Conservation (phyloP, 2,113 vertebrate genomes). For the Geococcyx californianus region DNA sequence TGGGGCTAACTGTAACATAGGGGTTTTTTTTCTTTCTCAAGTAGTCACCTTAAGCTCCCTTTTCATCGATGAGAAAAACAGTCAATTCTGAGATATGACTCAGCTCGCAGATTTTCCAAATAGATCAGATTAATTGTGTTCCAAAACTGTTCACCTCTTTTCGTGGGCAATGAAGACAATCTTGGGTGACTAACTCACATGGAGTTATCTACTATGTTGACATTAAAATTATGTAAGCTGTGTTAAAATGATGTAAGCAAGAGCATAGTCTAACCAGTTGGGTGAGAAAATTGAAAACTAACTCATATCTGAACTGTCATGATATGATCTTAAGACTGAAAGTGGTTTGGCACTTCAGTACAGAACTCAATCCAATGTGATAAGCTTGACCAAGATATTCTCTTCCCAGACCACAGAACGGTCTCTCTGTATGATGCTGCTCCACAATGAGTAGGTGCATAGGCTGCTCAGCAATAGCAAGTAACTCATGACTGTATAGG, state of each 20-base stretch:
- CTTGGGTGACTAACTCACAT: neutral
- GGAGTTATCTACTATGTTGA: neutral
- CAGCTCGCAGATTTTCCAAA: neutral
- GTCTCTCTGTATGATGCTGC: neutral
- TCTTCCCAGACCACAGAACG: neutral
- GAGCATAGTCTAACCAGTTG: neutral
- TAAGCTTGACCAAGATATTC: rapidly evolving
- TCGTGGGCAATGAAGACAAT: rapidly evolving
- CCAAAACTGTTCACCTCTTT: neutral
- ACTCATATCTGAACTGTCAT: neutral
- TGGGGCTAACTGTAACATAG: neutral
- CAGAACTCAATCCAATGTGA: neutral
- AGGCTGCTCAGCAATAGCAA: neutral
- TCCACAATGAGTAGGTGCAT: neutral
- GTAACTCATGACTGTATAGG: neutral
- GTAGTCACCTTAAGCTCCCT: neutral
- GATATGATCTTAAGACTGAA: neutral
- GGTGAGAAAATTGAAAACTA: neutral
- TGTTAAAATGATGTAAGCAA: neutral
- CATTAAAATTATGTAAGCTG: neutral
- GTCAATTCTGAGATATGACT: neutral
- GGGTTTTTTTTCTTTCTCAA: neutral
- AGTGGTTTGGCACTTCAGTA: neutral
- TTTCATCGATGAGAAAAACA: neutral
- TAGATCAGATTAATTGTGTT: neutral